These are phyloP conservation scores for Omphaloscelis lunosa DNA, from an alignment of 2,888 invertebrate species.

Conservation along the genomic window DNA sequence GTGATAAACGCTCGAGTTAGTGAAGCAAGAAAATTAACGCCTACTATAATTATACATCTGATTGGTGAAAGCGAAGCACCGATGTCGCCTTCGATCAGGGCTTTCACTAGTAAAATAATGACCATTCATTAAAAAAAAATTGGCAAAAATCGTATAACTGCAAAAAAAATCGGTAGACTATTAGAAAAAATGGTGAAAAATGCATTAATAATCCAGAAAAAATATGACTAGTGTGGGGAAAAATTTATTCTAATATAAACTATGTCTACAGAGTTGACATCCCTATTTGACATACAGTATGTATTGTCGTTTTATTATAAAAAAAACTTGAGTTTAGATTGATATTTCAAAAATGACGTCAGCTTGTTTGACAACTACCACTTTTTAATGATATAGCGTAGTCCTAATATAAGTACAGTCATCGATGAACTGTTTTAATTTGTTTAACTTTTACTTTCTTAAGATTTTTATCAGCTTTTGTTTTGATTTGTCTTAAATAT, in stretches of 20 bases:
- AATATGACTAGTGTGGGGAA: neutral
- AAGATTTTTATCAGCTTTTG: neutral
- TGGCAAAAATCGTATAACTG: neutral
- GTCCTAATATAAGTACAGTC: conserved; percentile 51
- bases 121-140: neutral
- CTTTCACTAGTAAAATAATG: conserved; percentile 24
- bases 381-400: conserved; percentile 54
- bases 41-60: conserved; percentile 77
- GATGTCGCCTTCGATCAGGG: conserved; percentile 60
- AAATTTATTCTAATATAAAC: neutral
- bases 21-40: conserved; percentile 71
- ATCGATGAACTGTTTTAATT: conserved; percentile 16
- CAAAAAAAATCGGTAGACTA: neutral
- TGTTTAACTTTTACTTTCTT: conserved; percentile 12
- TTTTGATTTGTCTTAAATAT: neutral
- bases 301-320: conserved; percentile 43
- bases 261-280: neutral
- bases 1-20: conserved; percentile 61
- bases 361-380: conserved; percentile 57
- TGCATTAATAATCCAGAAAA: neutral
- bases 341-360: conserved; percentile 63
- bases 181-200: neutral
- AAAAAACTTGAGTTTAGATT: conserved; percentile 52
- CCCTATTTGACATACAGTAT: conserved; percentile 33
- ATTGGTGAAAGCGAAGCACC: conserved; percentile 80